phyloP scores from a whole-genome alignment of 2,797 vertebrate species.

The Numenius phaeopus region DNA sequence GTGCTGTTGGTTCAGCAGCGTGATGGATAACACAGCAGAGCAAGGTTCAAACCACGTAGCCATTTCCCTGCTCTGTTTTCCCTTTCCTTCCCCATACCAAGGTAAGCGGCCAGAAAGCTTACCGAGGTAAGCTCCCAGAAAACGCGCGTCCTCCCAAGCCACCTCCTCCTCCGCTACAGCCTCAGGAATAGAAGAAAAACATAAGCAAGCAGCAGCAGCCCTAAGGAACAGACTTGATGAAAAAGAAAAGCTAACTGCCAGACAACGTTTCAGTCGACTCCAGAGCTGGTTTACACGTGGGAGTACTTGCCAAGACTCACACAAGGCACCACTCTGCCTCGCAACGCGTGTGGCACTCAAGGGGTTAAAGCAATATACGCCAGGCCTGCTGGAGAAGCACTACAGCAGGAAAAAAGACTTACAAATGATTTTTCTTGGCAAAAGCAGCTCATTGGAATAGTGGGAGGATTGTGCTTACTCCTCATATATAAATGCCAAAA shows the following conservation, averaged over 20 bases:
- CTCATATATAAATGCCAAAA: conserved; percentile 73
- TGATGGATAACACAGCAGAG: neutral
- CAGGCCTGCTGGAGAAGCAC: conserved; percentile 65
- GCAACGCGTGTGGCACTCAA: neutral
- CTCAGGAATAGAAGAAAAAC: conserved; percentile 21
- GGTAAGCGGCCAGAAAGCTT: neutral
- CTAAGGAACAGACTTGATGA: conserved; percentile 63
- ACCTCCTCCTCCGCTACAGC: conserved; percentile 1
- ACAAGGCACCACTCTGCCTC: conserved; percentile 17
- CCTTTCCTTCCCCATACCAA: neutral
- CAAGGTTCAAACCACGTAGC: neutral
- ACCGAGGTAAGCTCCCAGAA: neutral
- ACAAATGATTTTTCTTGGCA: conserved; percentile 82
- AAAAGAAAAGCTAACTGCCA: conserved; percentile 71
- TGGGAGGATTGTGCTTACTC: conserved; percentile 76
- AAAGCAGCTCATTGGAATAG: conserved; percentile 68
- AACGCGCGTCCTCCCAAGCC: neutral
- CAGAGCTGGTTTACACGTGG: conserved; percentile 18
- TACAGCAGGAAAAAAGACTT: conserved; percentile 72
- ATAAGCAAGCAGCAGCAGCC: conserved; percentile 33
- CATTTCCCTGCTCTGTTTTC: neutral
- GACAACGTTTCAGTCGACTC: conserved; percentile 56
- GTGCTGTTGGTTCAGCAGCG: neutral
- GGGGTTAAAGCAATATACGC: conserved; percentile 44
- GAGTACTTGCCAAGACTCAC: conserved; percentile 48